Percentiles rank a stretch among this genome's conserved stretches.
Conservation (phyloP, 37 sponge, comb jelly and placozoan genomes). For the Chondrosia reniformis region DNA sequence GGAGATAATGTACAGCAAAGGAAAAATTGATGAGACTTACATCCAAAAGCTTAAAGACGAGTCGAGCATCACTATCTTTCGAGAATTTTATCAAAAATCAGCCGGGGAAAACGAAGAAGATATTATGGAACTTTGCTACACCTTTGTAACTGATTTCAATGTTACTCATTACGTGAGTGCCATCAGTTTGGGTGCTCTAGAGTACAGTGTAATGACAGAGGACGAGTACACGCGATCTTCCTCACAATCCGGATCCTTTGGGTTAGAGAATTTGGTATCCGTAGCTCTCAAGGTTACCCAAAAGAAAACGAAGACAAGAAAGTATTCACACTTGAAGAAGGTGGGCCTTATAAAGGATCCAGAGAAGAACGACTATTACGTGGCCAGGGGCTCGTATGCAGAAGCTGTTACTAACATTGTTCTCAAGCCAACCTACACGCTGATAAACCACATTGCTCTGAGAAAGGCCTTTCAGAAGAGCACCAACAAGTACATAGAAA, state of each 20-base stretch:
- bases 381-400: conserved; percentile 9
- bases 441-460: conserved; percentile 6
- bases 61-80: neutral
- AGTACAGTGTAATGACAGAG: conserved; percentile 42
- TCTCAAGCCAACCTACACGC: conserved; percentile 11
- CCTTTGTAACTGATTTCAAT: neutral
- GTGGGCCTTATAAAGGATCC: conserved; percentile 22
- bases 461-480: conserved; percentile 11
- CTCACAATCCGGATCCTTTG: conserved; percentile 24
- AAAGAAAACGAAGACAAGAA: neutral
- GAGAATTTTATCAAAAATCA: neutral
- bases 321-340: neutral
- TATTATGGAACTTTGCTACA: conserved; percentile 6
- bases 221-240: conserved; percentile 3
- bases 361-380: neutral
- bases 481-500: conserved; percentile 30
- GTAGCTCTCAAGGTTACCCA: neutral
- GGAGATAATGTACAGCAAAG: neutral
- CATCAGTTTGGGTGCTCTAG: conserved; percentile 22
- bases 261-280: conserved; percentile 13
- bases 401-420: conserved; percentile 23
- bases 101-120: neutral
- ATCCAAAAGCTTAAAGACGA: neutral
- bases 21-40: neutral
- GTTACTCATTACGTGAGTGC: conserved; percentile 32